These are phyloP conservation scores for Plutella xylostella DNA, from an alignment of 2,888 invertebrate species.

Conservation along the genomic window DNA sequence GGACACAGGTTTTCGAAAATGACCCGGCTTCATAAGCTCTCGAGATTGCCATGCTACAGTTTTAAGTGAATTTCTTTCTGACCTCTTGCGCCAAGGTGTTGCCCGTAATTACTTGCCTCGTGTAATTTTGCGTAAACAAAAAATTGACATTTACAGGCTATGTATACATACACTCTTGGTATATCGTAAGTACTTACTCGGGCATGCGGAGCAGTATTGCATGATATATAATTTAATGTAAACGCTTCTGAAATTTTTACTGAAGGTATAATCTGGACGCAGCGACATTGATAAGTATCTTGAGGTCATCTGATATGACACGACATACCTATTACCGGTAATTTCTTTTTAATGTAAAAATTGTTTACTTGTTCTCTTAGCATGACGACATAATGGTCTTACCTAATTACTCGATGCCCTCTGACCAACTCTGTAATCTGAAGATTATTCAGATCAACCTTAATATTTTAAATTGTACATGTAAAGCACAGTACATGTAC, in stretches of 20 bases:
- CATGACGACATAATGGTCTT: too few relatives aligned
- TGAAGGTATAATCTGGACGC: too few relatives aligned
- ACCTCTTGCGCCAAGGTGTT: slow-evolving; percentile 65
- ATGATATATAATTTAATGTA: slow-evolving; percentile 1
- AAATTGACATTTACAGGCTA: slow-evolving; percentile 49
- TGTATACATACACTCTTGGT: background rate
- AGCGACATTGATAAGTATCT: too few relatives aligned
- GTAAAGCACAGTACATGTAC: too few relatives aligned
- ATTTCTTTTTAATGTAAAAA: too few relatives aligned
- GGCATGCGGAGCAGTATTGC: background rate
- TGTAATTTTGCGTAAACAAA: slow-evolving; percentile 58
- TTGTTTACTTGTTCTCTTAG: too few relatives aligned
- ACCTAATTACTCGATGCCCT: too few relatives aligned
- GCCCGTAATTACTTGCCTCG: slow-evolving; percentile 49
- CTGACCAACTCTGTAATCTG: too few relatives aligned
- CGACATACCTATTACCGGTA: too few relatives aligned
- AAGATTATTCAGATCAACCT: too few relatives aligned
- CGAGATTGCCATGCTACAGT: slow-evolving; percentile 65
- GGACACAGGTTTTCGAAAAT: slow-evolving; percentile 67
- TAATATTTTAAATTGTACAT: too few relatives aligned
- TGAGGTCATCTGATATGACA: too few relatives aligned
- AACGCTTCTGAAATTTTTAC: slow-evolving; percentile 4
- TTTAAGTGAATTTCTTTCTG: slow-evolving; percentile 69
- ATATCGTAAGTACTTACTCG: background rate
- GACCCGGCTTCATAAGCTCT: slow-evolving; percentile 59